Conservation (phyloP, 64 coral and sea anemone species). For the Acropora yongei region DNA sequence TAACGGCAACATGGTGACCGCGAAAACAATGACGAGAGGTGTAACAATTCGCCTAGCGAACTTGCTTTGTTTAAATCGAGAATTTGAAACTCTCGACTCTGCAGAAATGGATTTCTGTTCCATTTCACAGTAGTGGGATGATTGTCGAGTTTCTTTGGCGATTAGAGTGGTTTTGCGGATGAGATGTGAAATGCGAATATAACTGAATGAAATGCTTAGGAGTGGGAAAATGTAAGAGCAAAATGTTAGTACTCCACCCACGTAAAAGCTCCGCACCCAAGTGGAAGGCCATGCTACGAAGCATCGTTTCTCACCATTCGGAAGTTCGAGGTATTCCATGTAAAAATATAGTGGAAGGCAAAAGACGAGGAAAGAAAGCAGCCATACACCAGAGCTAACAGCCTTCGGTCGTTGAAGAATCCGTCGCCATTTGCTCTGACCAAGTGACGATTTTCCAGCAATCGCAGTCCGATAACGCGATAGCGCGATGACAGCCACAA, state of each 20-base stretch:
- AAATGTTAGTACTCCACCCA: not conserved
- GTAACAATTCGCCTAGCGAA: conserved; percentile 67
- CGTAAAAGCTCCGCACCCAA: not conserved
- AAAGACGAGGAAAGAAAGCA: conserved; percentile 41
- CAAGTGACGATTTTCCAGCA: not conserved
- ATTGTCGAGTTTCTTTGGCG: not conserved
- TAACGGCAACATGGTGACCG: conserved; percentile 60
- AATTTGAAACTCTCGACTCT: conserved; percentile 1
- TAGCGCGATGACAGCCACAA: conserved; percentile 51
- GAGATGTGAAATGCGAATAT: conserved; percentile 40
- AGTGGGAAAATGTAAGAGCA: conserved; percentile 60
- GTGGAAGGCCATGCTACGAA: not conserved
- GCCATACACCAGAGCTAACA: conserved; percentile 43
- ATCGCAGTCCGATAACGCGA: conserved; percentile 49
- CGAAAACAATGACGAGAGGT: conserved; percentile 60
- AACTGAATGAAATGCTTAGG: conserved; percentile 26
- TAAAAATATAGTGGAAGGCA: conserved; percentile 58
- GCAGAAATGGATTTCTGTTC: not conserved
- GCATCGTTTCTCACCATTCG: not conserved
- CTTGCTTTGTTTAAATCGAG: conserved; percentile 57
- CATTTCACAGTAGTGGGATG: not conserved
- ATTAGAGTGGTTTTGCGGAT: conserved; percentile 22
- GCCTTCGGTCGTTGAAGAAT: not conserved
- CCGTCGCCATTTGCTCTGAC: not conserved
- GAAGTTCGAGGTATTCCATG: conserved; percentile 22